A percentile compares a stretch with the other conserved stretches of the same genome.
Conservation (phyloP, 2,113 vertebrate genomes). For the Sinocyclocheilus maitianheensis region DNA sequence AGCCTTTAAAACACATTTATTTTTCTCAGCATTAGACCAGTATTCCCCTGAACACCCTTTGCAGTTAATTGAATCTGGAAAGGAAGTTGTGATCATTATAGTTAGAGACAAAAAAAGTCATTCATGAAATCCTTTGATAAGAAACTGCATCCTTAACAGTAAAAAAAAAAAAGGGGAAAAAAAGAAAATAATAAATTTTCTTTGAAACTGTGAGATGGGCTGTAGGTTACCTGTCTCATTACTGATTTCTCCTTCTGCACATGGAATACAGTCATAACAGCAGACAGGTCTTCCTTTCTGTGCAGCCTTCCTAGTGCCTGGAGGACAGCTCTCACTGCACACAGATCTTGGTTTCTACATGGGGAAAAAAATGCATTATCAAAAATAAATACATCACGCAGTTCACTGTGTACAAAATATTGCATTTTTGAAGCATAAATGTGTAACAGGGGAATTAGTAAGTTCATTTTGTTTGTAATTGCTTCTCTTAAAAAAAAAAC, state of each 20-base stretch:
- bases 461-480: no score
- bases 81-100: slow-evolving; percentile 51
- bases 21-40: background rate
- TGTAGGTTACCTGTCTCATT: slow-evolving; percentile 62
- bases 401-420: background rate
- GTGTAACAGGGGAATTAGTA: no score
- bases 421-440: background rate
- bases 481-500: no score
- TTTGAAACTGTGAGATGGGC: slow-evolving; percentile 12
- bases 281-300: no score
- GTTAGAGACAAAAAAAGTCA: slow-evolving; percentile 20
- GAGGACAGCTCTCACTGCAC: slow-evolving; percentile 12
- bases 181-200: slow-evolving; percentile 41
- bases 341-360: slow-evolving; percentile 51
- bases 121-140: slow-evolving; percentile 36
- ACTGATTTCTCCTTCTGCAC: slow-evolving; percentile 65
- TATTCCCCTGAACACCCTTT: slow-evolving; percentile 45
- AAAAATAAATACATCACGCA: background rate
- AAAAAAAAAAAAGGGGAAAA: slow-evolving; percentile 60
- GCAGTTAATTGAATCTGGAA: slow-evolving; percentile 58
- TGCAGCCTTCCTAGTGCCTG: no score
- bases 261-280: slow-evolving; percentile 23
- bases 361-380: background rate
- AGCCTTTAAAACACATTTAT: background rate
- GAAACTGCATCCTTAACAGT: slow-evolving; percentile 43